These are phyloP conservation scores for Synergus laeviventris DNA, from an alignment of 2,888 invertebrate species.

Conservation along the genomic window DNA sequence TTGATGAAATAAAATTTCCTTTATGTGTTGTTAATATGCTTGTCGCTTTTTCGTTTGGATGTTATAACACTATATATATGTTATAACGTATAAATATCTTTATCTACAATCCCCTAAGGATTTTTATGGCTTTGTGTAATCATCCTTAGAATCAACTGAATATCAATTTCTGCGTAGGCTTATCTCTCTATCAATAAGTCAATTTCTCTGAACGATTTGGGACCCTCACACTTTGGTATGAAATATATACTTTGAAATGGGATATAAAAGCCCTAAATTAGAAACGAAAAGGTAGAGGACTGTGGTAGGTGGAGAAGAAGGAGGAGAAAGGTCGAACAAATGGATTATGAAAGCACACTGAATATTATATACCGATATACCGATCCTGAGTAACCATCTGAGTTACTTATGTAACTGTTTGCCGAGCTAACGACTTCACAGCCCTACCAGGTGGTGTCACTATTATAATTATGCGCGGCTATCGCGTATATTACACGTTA, in stretches of 20 bases:
- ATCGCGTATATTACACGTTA: slow-evolving; percentile 44
- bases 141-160: not conserved
- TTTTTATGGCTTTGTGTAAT: not conserved
- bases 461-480: slow-evolving; percentile 68
- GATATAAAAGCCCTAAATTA: not conserved
- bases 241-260: not conserved
- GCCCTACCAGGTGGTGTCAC: slow-evolving; percentile 70
- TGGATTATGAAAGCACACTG: slow-evolving; percentile 65
- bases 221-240: not conserved
- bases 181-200: slow-evolving; percentile 5
- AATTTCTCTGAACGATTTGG: slow-evolving; percentile 8
- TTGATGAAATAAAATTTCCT: too few species aligned
- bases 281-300: slow-evolving; percentile 21
- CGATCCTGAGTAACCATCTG: slow-evolving; percentile 61
- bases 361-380: slow-evolving; percentile 67
- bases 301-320: slow-evolving; percentile 16
- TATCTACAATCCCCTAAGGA: not conserved
- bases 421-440: slow-evolving; percentile 69
- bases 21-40: too few species aligned
- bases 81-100: not conserved
- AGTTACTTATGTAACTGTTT: slow-evolving; percentile 67
- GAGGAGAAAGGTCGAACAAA: slow-evolving; percentile 59
- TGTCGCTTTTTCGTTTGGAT: not conserved
- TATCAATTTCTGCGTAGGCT: not conserved
- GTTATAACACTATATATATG: too few species aligned